Evolutionary conservation across 2,888 invertebrate genomes (phyloP), one percentile per base, ranked within the genome.

Genomic region (Tetragnatha montana): DNA sequence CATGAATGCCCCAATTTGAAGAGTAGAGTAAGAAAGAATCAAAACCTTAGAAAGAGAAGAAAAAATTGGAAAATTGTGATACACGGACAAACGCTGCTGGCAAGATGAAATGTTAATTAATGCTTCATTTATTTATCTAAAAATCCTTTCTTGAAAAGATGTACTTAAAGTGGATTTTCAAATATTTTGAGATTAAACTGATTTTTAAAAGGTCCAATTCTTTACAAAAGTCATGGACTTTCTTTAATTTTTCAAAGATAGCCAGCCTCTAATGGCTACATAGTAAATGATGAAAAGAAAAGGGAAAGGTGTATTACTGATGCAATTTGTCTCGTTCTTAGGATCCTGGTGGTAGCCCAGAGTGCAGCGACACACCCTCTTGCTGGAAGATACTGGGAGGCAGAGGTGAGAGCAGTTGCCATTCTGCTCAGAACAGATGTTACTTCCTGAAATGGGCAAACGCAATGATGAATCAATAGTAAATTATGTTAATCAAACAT

Each of bases 11-110:
- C 95, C 96, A 96, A 93, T 96, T 95, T 92, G 95, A 94, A 0
- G 97, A 96, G 93, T 96, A 97, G 92, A 97, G 94, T 85, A 97
- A 93, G 93, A 97, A 96, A 91, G 96, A 96, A 91, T 95, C 95
- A 74, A 94, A 93, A 69, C 95, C 95, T 95, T 92, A 91, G 1
- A 91, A 92, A 93, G 93, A 87, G 70, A 68, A 83, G 90, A 49
- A 78, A 69, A 78, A 50, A 50, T 68, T 22, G 35, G 35, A 35
- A 35, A 35, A 35, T 35, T 69, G 17, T 35, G 69, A 47, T 8
- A 74, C 47, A 22, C 35, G 21, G 6, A 12, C 22, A 35, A 68
- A 81, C n/a, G 47, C 49, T 49, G 76, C 49, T 49, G 6, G 10
- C n/a, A 21, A 68, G n/a, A 68, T 68, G 68, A 17, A 2, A 6